Conservation (phyloP, 2,113 vertebrate genomes). For the Gasterosteus aculeatus region DNA sequence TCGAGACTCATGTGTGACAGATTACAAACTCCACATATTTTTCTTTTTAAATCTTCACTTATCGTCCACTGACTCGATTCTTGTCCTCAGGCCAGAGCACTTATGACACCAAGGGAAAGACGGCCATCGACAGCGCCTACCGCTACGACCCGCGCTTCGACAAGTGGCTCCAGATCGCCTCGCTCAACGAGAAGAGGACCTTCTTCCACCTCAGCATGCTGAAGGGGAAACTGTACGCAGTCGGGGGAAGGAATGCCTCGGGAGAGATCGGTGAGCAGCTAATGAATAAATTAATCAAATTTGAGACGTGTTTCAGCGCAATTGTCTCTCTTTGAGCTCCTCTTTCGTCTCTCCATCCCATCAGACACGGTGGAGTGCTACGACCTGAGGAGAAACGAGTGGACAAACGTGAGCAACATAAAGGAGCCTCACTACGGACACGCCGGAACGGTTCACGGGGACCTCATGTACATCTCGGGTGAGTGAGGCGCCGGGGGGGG, state of each 20-base stretch:
- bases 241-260: constrained; percentile 81
- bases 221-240: constrained; percentile 82
- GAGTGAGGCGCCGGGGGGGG: neutral
- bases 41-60: neutral
- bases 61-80: too few species aligned
- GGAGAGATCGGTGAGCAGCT: constrained; percentile 81
- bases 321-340: neutral
- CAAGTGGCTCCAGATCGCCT: constrained; percentile 83
- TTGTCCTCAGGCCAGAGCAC: constrained; percentile 79
- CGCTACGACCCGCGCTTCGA: constrained; percentile 85
- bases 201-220: constrained; percentile 86
- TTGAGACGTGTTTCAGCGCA: neutral
- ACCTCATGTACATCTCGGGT: constrained; percentile 86
- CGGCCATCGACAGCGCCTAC: constrained; percentile 84
- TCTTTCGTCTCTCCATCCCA: neutral
- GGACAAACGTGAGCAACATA: constrained; percentile 81
- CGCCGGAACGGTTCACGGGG: constrained; percentile 82
- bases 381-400: constrained; percentile 82
- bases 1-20: neutral
- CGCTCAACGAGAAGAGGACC: constrained; percentile 85
- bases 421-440: constrained; percentile 85
- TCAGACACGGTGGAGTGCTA: constrained; percentile 84
- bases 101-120: constrained; percentile 87
- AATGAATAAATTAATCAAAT: neutral
- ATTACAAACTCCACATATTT: neutral